Base-by-base conservation (phyloP, 1,140 invertebrate genomes). In the Stegodyphus dumicola region DNA sequence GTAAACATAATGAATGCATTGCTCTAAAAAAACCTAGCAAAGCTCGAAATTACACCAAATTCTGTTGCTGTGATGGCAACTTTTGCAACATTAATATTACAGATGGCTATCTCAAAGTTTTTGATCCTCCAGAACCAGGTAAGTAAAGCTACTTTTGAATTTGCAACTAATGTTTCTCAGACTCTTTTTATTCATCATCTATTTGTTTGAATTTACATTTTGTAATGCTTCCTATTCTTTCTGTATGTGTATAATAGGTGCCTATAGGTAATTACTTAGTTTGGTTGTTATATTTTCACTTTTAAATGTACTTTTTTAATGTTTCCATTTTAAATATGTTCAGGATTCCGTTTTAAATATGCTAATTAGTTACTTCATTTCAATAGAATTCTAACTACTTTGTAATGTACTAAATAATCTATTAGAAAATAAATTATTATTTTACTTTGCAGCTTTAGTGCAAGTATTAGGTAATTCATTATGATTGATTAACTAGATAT, bases 61-160 rank as follows among this genome's bases (percentile, higher is more conserved):
- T 94, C 89, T 95, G 95, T 88, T 95, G 94, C 89, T 95, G 94
- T 89, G 92, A 91, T 18, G 93, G 93, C 0, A 90, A 93, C 89
- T 91, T 93, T 88, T 95, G 95, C 90, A 95, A 95, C 91, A 88
- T 90, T 7, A 93, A 95, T 87, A 92, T 94, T 51, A 92, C 93
- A 15, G 75, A 73, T 76, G 64, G n/a, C 7, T 67, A 67, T 17
- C 15, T 60, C 9, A 60, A 10, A 15, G 56, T 2, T 2, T n/a
- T 17, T 15, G 11, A n/a, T 7, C 65, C 17, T 17, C 65, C 65
- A 67, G 17, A 17, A 67, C 17, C 7, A 6, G 7, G 17, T 67
- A 9, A 67, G n/a, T 17, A 67, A 67, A 17, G 15, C 13, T 7
- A 67, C 65, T 10, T 60, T 10, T 60, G 15, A 67, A 7, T 18